Base-by-base conservation (phyloP, 2,797 vertebrate species). In the Australoheros facetus region DNA sequence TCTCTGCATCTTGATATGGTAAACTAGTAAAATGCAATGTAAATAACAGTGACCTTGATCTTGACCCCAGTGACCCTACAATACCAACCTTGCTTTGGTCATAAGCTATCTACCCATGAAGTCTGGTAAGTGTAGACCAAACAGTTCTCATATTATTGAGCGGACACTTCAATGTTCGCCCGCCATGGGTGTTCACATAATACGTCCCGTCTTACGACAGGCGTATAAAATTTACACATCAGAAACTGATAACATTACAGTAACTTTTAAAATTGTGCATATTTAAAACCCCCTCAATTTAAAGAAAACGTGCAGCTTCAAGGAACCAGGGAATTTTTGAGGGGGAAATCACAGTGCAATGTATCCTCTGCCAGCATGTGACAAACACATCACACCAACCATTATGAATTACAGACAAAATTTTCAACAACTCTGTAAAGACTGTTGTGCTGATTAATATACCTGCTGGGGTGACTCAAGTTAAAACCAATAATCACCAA, bases 401-500 rank as follows among this genome's bases (percentile, higher is more conserved):
- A 59, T 23, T 56, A 14, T n/a, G 26, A 74, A 59, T 13, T 59
- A 32, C 10, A 59, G 56, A 59, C 48, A 5, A 74, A 74, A 59
- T 59, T 51, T 8, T 13, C 5, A 30, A 45, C 37, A 56, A 55
- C 9, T 66, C 56, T 42, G 5, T 28, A 34, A 75, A 70, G 32
- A 10, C 12, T 2, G 13, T 13, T 74, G 58, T 59, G 55, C 54
- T 82, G 7, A 30, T 69, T 12, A 37, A 42, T 75, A 30, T 56
- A 53, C 13, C 53, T 54, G 45, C 10, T 1, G 45, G 0, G 11
- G 12, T 69, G 42, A 81, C 42, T 6, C 26, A 5, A 54, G 8
- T 30, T 62, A 42, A 80, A 86, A 70, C 23, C 21, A 80, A 72
- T 69, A 32, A 75, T 56, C 69, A 66, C 37, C 42, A 80, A 13